Evolutionary conservation across 1,140 invertebrate genomes (phyloP).

Genomic region (Trachymyrmex cornetzi): DNA sequence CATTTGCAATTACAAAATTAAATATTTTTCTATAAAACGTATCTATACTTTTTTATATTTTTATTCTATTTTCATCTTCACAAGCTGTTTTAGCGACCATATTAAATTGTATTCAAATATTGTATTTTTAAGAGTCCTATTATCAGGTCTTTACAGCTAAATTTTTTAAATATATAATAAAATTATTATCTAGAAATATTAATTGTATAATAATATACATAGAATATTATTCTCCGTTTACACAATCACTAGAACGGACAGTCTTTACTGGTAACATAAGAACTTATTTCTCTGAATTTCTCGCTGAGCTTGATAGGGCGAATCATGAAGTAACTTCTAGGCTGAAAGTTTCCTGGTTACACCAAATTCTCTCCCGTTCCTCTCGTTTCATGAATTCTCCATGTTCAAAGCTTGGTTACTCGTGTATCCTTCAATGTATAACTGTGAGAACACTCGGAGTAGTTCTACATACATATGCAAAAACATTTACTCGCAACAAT

Average conservation of each 20-base stretch:
- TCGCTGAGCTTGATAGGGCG: constrained; percentile 68
- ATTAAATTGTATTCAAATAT: too few species aligned
- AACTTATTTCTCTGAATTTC: constrained; percentile 39
- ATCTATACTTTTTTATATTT: too few species aligned
- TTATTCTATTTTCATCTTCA: too few species aligned
- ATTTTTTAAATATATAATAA: too few species aligned
- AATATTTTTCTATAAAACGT: too few species aligned
- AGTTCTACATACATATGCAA: background rate
- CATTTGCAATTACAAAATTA: too few species aligned
- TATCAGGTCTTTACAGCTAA: too few species aligned
- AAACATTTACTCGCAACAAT: constrained; percentile 36
- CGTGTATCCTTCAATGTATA: constrained; percentile 23
- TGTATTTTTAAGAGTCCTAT: too few species aligned
- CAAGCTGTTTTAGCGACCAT: too few species aligned
- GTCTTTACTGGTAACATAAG: background rate
- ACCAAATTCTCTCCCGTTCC: background rate
- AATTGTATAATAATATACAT: too few species aligned
- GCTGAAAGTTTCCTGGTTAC: constrained; percentile 56
- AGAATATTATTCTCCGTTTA: too few species aligned
- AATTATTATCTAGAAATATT: too few species aligned
- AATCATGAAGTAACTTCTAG: constrained; percentile 47
- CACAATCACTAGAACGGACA: background rate
- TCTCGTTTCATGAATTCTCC: constrained; percentile 5
- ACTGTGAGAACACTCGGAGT: constrained; percentile 11
- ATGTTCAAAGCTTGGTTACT: background rate